Conservation (phyloP, 2,888 invertebrate species). For the Drymonia ruficornis region DNA sequence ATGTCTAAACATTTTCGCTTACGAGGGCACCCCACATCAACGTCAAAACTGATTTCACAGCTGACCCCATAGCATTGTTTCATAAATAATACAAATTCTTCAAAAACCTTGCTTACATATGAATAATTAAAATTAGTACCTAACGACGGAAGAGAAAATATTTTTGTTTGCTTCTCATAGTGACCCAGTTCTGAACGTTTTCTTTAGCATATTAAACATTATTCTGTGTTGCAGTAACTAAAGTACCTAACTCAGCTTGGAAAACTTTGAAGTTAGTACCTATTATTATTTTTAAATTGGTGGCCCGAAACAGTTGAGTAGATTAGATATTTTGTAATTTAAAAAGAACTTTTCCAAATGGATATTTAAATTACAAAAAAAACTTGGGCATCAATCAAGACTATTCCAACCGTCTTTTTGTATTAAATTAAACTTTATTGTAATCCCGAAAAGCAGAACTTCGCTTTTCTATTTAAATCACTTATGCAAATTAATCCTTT, state of each 20-base stretch:
- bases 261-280: no score
- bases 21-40: constrained; percentile 15
- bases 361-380: no score
- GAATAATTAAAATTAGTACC: constrained; percentile 13
- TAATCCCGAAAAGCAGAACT: background rate
- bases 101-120: constrained; percentile 17
- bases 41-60: constrained; percentile 18
- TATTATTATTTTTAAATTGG: no score
- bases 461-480: constrained; percentile 1
- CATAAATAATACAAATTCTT: constrained; percentile 25
- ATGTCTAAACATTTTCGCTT: background rate
- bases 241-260: no score
- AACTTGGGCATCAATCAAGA: no score
- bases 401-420: no score
- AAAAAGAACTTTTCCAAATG: no score
- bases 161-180: background rate
- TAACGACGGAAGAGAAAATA: constrained; percentile 1
- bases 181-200: background rate
- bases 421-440: background rate
- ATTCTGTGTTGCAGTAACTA: no score
- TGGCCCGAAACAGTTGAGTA: no score
- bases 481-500: constrained; percentile 1
- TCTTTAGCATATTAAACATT: background rate
- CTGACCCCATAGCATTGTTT: constrained; percentile 19
- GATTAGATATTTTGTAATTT: no score